Percentiles rank a stretch among this genome's conserved stretches.
phyloP scores from a whole-genome alignment of 2,797 vertebrate genomes.

The Eulemur coronatus region DNA sequence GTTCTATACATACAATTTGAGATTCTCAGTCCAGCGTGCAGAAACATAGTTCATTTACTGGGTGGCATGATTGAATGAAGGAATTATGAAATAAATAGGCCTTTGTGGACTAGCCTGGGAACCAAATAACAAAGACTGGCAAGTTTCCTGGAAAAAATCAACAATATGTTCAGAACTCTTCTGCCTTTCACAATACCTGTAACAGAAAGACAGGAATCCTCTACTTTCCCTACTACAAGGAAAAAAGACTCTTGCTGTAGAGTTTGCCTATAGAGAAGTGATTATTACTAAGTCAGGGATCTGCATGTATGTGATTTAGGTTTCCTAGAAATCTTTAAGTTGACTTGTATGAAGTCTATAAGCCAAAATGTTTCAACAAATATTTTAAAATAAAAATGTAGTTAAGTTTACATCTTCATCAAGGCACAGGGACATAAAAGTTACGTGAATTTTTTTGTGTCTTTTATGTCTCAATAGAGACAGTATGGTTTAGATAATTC shows the following conservation, averaged over 20 bases:
- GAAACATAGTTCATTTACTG: background rate
- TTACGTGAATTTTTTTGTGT: background rate
- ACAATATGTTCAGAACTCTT: background rate
- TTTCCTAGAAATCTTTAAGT: conserved; percentile 32
- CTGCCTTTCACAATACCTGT: background rate
- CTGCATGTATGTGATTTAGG: background rate
- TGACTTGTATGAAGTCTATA: background rate
- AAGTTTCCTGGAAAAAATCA: background rate
- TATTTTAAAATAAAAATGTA: background rate
- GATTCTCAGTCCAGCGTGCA: background rate
- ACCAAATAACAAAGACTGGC: background rate
- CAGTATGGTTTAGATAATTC: conserved; percentile 92
- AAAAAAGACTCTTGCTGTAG: background rate
- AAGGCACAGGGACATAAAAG: conserved; percentile 1
- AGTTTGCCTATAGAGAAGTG: background rate
- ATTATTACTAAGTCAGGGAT: background rate
- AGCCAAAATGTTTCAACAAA: conserved; percentile 19
- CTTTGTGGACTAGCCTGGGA: background rate
- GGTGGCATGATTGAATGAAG: background rate
- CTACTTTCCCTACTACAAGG: background rate
- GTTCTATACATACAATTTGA: conserved; percentile 21
- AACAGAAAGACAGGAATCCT: background rate
- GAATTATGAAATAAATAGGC: background rate
- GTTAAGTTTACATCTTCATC: background rate
- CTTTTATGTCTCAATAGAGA: conserved; percentile 83